Base-by-base conservation (phyloP, 1,140 invertebrate genomes). In the Oreohelix idahoensis region DNA sequence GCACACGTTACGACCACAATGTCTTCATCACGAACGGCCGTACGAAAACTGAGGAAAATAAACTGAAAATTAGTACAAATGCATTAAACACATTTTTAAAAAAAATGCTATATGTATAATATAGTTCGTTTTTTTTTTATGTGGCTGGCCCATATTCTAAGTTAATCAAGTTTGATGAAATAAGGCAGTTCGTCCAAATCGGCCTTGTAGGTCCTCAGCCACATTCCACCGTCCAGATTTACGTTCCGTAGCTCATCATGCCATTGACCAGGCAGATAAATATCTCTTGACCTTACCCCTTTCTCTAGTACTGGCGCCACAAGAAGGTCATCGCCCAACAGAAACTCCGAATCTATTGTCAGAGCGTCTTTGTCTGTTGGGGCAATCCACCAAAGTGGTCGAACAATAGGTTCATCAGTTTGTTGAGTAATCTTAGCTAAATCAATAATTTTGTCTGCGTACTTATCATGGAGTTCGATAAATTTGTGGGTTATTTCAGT, bases 351-450 rank as follows among this genome's bases (percentile, higher is more conserved):
- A 53, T 95, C 94, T 2, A 97, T 95, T 0, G 94, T 94, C 42
- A 96, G 95, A 71, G 96, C 96, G 0, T 95, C 95, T 0, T 94
- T 92, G 93, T 98, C 97, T 0, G 95, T 94, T 0, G 96, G 96
- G 82, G 96, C 95, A 42, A 97, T 93, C 96, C 98, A 97, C 97
- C 97, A 98, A 26, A 99, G 92, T 0, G 97, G 97, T 0, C 97
- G 93, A 49, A 98, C 95, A 29, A 93, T 92, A 13, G 92, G 92
- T 26, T 78, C 84, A 45, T 89, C 88, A 32, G 86, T 89, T 20
- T 17, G 35, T 0, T 73, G 79, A 1, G 88, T 74, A 32, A 89
- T 83, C 29, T 84, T 83, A 0, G 88, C 89, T 32, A 88, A 81
- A 29, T 73, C 51, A 5, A 91, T 83, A 13, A 91, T 83, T 10